Conservation (phyloP, 2,113 vertebrate genomes). For the Stigmatopora argus region DNA sequence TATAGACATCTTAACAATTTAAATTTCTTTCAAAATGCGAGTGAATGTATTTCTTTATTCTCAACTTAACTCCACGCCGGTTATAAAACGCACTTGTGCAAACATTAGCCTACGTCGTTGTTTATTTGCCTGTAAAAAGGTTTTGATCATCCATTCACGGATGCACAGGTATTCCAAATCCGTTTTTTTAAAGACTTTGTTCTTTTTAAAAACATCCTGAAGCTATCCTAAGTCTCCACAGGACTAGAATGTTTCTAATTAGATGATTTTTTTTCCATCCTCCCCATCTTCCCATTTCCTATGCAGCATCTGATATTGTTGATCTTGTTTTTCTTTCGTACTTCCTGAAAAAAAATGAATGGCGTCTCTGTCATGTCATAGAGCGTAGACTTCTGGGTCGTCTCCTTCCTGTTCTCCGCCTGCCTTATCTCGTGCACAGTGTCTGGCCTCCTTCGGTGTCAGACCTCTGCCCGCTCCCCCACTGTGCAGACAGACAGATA, state of each 20-base stretch:
- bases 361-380: conserved; percentile 56
- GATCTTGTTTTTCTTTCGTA: conserved; percentile 66
- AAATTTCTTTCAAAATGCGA: too few relatives aligned
- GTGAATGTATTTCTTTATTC: too few relatives aligned
- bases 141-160: too few relatives aligned
- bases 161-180: background rate
- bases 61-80: too few relatives aligned
- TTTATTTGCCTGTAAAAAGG: too few relatives aligned
- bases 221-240: background rate
- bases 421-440: conserved; percentile 55
- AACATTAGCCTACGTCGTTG: too few relatives aligned
- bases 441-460: conserved; percentile 33
- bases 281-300: conserved; percentile 4
- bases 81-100: too few relatives aligned
- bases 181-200: background rate
- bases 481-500: conserved; percentile 14
- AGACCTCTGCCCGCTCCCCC: conserved; percentile 15
- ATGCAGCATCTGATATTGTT: conserved; percentile 63
- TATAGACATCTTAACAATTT: too few relatives aligned
- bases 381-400: conserved; percentile 46
- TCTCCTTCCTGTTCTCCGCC: conserved; percentile 58
- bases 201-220: conserved; percentile 5
- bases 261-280: conserved; percentile 21
- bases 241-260: conserved; percentile 20
- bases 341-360: conserved; percentile 65